phyloP scores from a whole-genome alignment of 2,888 invertebrate genomes.

The Lochmaea crataegi region DNA sequence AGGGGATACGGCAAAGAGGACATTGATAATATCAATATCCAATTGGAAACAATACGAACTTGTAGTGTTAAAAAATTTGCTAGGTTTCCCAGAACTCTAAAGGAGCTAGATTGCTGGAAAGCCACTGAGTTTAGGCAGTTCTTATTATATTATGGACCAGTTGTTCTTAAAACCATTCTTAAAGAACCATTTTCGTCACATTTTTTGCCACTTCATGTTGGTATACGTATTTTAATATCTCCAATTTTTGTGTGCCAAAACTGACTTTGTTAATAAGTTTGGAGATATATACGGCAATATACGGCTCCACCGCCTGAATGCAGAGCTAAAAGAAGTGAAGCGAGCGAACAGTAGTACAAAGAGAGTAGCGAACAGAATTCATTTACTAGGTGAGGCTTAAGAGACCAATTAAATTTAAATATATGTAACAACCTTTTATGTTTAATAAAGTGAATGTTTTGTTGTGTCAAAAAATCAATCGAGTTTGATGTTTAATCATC shows the following conservation, averaged over 20 bases:
- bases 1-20: conserved; percentile 6
- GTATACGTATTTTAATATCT: conserved; percentile 44
- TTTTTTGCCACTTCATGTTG: conserved; percentile 43
- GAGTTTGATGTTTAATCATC: too few relatives aligned
- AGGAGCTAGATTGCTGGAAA: conserved; percentile 47
- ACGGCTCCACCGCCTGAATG: too few relatives aligned
- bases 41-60: conserved; percentile 1
- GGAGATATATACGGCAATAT: conserved; percentile 44
- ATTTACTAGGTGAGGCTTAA: too few relatives aligned
- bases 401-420: too few relatives aligned
- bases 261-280: conserved; percentile 44
- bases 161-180: conserved; percentile 44
- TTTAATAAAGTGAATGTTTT: too few relatives aligned
- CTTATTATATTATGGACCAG: conserved; percentile 20
- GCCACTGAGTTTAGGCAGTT: conserved; percentile 49
- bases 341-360: too few relatives aligned
- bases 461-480: too few relatives aligned
- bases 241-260: conserved; percentile 7
- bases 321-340: too few relatives aligned
- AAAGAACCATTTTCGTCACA: conserved; percentile 38
- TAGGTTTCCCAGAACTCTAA: conserved; percentile 25
- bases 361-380: too few relatives aligned
- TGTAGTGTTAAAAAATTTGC: conserved; percentile 1
- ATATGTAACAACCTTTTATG: too few relatives aligned
- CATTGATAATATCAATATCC: conserved; percentile 8